These are phyloP conservation scores for Pangasius macronema DNA, from an alignment of 2,797 vertebrate species.

Conservation along the genomic window DNA sequence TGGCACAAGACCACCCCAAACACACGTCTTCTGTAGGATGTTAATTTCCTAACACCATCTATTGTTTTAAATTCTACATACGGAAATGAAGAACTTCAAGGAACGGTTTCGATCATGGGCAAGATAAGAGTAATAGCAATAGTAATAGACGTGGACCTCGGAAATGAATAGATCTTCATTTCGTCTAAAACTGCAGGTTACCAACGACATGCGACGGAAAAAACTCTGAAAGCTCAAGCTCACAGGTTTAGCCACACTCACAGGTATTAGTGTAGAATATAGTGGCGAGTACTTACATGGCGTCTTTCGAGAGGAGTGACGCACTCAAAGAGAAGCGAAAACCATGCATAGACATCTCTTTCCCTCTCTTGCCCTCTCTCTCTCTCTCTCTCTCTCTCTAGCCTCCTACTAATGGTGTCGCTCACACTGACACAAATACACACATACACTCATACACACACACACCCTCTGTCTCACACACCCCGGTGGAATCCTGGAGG, in stretches of 20 bases:
- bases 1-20: neutral
- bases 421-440: slow-evolving; percentile 67
- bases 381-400: slow-evolving; percentile 63
- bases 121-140: neutral
- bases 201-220: too few species aligned
- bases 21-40: neutral
- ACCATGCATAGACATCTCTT: slow-evolving; percentile 66
- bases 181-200: too few species aligned
- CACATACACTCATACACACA: neutral
- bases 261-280: slow-evolving; percentile 5
- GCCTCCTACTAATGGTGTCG: slow-evolving; percentile 66
- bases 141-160: too few species aligned
- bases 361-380: slow-evolving; percentile 49
- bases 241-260: neutral
- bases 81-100: neutral
- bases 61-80: neutral
- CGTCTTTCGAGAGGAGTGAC: slow-evolving; percentile 56
- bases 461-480: slow-evolving; percentile 52
- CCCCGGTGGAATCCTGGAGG: slow-evolving; percentile 76
- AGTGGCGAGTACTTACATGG: slow-evolving; percentile 68
- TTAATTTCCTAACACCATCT: neutral
- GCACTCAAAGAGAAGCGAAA: slow-evolving; percentile 62
- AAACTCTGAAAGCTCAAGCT: neutral
- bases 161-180: neutral
- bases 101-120: neutral